Evolutionary conservation across 2,797 vertebrate genomes (phyloP), one percentile per base, ranked within the genome.

Genomic region (Sardinella longiceps): DNA sequence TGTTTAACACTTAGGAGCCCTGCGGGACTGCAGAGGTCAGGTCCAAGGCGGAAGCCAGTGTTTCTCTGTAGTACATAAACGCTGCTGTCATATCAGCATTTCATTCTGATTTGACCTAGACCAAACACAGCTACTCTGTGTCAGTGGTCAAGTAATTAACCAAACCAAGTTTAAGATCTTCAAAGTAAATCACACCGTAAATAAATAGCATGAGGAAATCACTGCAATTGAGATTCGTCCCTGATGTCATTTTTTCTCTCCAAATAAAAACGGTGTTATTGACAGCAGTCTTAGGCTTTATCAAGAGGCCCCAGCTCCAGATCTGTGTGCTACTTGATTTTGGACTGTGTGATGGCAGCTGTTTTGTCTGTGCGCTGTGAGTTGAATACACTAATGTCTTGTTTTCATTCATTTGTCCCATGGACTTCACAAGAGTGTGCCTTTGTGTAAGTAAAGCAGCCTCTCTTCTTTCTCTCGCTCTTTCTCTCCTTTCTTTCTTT

Each of bases 381-480:
- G 70, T 39, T 94, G 92, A 94, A 87, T 94, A 93, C 94, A 93
- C 95, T 96, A 96, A 96, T 96, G 95, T 95, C 94, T 95, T 96
- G 95, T 96, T 96, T 95, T 95, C 94, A 95, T 93, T 95, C 94
- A 95, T 95, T 94, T 94, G 93, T 96, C 94, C 93, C 95, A 95
- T 93, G 95, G 95, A 95, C 94, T 91, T 88, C 95, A 92, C 94
- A 93, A 95, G 95, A 95, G 88, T 95, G 92, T 91, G 91, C 94
- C 90, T 85, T 85, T 91, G 92, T 94, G 95, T 96, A 94, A 96
- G 95, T 96, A 96, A 90, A 84, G 86, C 82, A 93, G 94, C 93
- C 93, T 94, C 93, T 92, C 90, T 93, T 88, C 82, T 80, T 86
- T 88, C 84, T 87, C 63, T 88, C 87, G 85, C 81, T 83, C 85